phyloP scores from a whole-genome alignment of 2,888 invertebrate genomes.

The Pardosa pseudoannulata region DNA sequence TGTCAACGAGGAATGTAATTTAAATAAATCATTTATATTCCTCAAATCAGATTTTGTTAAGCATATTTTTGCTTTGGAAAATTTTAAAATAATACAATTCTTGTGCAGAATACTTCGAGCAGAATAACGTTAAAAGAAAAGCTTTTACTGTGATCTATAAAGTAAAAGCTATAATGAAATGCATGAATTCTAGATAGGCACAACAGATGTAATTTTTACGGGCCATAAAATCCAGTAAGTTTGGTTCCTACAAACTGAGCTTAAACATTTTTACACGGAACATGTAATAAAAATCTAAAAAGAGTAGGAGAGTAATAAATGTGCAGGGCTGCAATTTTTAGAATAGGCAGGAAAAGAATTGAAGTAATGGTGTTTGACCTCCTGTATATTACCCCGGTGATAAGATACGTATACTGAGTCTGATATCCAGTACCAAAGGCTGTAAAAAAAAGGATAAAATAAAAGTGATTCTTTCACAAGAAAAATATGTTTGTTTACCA shows the following conservation, averaged over 20 bases:
- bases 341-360: background rate
- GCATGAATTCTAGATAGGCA: background rate
- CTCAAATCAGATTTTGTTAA: too few species aligned
- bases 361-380: conserved; percentile 1
- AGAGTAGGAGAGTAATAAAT: background rate
- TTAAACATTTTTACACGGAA: background rate
- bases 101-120: too few species aligned
- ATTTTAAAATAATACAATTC: too few species aligned
- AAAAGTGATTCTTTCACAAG: background rate
- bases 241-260: background rate
- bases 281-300: background rate
- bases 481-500: background rate
- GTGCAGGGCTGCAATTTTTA: background rate
- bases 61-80: too few species aligned
- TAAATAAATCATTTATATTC: too few species aligned
- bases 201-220: background rate
- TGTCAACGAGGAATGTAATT: too few species aligned
- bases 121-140: too few species aligned
- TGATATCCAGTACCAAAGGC: background rate
- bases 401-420: background rate
- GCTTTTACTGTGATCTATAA: background rate
- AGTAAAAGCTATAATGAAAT: background rate
- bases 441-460: background rate
- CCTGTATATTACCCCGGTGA: background rate
- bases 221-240: background rate